These are phyloP conservation scores for Platycheirus albimanus DNA, from an alignment of 2,888 invertebrate genomes.

Conservation along the genomic window DNA sequence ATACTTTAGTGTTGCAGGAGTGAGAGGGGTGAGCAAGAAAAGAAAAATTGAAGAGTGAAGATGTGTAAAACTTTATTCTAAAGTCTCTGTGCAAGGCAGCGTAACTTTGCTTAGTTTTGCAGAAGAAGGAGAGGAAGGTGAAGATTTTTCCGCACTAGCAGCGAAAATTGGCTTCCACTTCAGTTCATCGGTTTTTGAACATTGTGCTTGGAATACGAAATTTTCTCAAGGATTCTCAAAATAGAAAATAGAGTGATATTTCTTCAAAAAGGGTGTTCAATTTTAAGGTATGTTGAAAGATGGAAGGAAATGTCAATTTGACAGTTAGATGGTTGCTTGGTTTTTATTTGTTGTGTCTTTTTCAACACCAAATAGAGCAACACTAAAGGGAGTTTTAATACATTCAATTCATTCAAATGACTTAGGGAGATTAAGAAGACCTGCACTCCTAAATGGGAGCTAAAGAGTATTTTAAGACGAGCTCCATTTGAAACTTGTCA, in stretches of 20 bases:
- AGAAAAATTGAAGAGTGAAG: no score
- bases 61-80: conserved; percentile 13
- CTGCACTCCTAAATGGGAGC: no score
- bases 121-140: conserved; percentile 16
- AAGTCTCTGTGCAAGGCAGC: conserved; percentile 54
- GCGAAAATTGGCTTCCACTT: conserved; percentile 71
- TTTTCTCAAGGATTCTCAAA: conserved; percentile 38
- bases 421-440: no score
- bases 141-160: conserved; percentile 61
- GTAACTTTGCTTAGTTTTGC: conserved; percentile 29
- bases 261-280: not conserved
- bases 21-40: conserved; percentile 30
- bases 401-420: no score
- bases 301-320: no score
- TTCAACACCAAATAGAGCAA: no score
- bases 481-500: no score
- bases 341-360: no score
- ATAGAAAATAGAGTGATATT: not conserved
- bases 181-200: conserved; percentile 59
- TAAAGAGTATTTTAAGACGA: no score
- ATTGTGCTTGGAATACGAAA: conserved; percentile 67
- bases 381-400: no score
- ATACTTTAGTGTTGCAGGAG: conserved; percentile 22
- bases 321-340: no score
- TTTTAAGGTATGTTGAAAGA: no score